phyloP scores from a whole-genome alignment of 37 sponge, comb jelly and placozoan genomes.

The Theonella swinhoei region DNA sequence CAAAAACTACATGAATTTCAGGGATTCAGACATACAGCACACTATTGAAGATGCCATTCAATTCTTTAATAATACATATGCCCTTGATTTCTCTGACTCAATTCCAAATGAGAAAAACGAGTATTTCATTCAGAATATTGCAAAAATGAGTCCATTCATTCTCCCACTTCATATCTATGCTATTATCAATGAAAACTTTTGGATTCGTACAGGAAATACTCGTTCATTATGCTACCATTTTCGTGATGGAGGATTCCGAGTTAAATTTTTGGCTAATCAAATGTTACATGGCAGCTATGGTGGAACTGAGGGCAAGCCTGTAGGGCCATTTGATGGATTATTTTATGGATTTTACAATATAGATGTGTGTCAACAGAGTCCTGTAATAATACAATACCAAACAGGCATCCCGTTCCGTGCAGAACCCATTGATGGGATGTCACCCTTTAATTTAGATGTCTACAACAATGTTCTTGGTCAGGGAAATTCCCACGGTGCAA shows the following conservation, averaged over 20 bases:
- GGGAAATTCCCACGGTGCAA: background rate
- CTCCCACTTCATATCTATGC: background rate
- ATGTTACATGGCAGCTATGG: conserved; percentile 19
- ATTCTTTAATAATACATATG: conserved; percentile 8
- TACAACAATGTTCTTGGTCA: background rate
- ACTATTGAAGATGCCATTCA: conserved; percentile 12
- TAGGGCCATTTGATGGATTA: background rate
- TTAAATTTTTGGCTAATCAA: conserved; percentile 18
- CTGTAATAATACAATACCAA: background rate
- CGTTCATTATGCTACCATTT: conserved; percentile 7
- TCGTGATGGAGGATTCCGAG: conserved; percentile 4
- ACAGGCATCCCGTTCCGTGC: background rate
- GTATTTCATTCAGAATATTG: conserved; percentile 6
- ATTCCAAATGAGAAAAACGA: background rate
- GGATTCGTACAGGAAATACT: background rate
- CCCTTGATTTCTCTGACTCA: conserved; percentile 13
- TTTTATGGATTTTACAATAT: conserved; percentile 5
- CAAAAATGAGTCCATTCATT: conserved; percentile 1
- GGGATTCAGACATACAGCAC: conserved; percentile 16
- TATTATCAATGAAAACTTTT: conserved; percentile 3
- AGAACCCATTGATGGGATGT: background rate
- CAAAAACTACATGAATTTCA: conserved; percentile 2
- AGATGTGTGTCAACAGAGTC: conserved; percentile 28
- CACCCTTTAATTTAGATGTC: background rate
- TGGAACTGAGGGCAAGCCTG: conserved; percentile 3